These are phyloP conservation scores for Cheilosia impressa DNA, from an alignment of 2,888 invertebrate genomes.

Conservation along the genomic window DNA sequence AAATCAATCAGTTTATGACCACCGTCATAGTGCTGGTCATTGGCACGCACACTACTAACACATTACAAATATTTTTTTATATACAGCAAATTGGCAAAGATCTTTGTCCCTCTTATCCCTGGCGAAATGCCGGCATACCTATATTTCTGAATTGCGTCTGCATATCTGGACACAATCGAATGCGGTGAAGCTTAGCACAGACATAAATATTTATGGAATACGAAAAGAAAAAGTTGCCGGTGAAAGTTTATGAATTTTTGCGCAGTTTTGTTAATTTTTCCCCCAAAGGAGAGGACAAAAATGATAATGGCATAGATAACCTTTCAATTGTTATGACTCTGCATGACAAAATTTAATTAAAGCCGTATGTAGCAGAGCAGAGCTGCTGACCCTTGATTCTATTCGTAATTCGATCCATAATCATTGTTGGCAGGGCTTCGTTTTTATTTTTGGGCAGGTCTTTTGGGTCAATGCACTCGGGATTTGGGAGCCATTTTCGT, in stretches of 20 bases:
- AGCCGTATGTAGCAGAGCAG: background rate
- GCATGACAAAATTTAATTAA: constrained; percentile 33
- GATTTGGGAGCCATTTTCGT: background rate
- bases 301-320: background rate
- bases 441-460: background rate
- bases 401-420: constrained; percentile 14
- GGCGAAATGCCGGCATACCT: background rate
- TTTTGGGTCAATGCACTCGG: constrained; percentile 13
- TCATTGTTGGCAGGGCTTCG: background rate
- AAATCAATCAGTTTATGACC: too few relatives aligned
- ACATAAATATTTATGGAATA: constrained; percentile 5
- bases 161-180: background rate
- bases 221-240: too few relatives aligned
- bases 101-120: too few relatives aligned
- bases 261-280: background rate
- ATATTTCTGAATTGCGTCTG: background rate
- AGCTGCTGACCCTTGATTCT: constrained; percentile 1
- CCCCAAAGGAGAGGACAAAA: background rate
- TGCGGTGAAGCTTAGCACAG: background rate
- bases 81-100: too few relatives aligned
- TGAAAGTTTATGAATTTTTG: background rate
- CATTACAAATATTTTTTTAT: too few relatives aligned
- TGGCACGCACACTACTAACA: too few relatives aligned
- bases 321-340: constrained; percentile 33
- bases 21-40: too few relatives aligned